A percentile compares a stretch with the other conserved stretches of the same genome.
Conservation (phyloP, 2,888 invertebrate genomes). For the Luffia ferchaultella region DNA sequence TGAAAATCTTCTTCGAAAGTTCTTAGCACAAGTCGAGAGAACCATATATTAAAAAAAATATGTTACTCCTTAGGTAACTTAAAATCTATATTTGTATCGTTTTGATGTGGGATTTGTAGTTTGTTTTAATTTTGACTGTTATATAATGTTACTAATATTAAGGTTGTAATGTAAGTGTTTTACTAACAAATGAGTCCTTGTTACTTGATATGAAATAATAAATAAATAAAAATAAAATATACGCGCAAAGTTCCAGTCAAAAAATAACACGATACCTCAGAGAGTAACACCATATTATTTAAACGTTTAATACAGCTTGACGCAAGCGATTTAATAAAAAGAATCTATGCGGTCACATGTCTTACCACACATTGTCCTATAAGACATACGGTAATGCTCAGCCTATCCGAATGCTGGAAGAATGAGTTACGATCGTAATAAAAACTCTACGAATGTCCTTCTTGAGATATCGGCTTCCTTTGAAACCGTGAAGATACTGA, state of each 20-base stretch:
- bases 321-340: neutral
- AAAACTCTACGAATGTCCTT: neutral
- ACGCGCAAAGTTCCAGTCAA: neutral
- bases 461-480: neutral
- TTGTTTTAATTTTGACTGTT: neutral
- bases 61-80: too few relatives aligned
- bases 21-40: too few relatives aligned
- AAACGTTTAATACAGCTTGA: neutral
- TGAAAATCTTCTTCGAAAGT: too few relatives aligned
- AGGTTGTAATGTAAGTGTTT: neutral
- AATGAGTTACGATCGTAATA: neutral
- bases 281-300: too few relatives aligned
- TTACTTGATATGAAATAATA: too few relatives aligned
- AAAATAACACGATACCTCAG: too few relatives aligned
- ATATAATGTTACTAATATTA: neutral
- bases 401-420: neutral
- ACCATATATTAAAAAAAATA: too few relatives aligned
- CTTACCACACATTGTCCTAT: neutral
- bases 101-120: neutral
- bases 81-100: neutral
- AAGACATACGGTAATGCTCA: neutral
- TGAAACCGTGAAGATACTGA: neutral
- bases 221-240: too few relatives aligned
- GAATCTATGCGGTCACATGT: neutral
- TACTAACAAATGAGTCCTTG: neutral